Evolutionary conservation across 2,113 vertebrate genomes (phyloP).

Genomic region (Oxyura jamaicensis): DNA sequence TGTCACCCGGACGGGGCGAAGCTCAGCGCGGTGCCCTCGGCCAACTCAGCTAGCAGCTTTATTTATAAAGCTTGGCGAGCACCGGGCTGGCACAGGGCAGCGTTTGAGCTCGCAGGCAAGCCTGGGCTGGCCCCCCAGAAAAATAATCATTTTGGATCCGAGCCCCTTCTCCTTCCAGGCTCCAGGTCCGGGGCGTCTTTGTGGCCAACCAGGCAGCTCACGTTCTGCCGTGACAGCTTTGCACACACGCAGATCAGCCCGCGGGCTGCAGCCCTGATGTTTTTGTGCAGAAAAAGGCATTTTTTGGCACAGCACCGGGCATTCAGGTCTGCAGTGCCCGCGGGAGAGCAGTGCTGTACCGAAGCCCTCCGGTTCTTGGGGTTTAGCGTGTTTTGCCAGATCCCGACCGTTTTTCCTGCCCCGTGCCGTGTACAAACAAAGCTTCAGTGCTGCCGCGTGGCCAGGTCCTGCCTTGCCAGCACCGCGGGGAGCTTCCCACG

Average conservation of each 20-base stretch:
- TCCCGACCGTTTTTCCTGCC: neutral
- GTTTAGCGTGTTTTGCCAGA: neutral
- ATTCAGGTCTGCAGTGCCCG: neutral
- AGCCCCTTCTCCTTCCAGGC: neutral
- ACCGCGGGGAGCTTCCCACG: neutral
- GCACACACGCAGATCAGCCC: neutral
- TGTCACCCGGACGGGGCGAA: neutral
- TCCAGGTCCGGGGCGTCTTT: neutral
- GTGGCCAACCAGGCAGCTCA: accelerated
- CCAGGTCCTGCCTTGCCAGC: neutral
- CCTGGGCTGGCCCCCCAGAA: neutral
- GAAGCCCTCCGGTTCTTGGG: neutral
- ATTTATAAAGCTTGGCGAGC: neutral
- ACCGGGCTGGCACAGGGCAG: neutral
- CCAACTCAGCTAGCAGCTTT: neutral
- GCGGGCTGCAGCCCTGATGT: neutral
- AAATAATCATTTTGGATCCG: accelerated
- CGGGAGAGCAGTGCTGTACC: accelerated
- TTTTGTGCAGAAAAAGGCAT: neutral
- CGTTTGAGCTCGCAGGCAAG: accelerated
- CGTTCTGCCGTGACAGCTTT: accelerated
- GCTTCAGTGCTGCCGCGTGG: neutral
- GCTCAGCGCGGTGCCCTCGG: neutral
- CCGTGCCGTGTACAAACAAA: accelerated
- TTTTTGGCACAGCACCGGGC: neutral